phyloP scores from a whole-genome alignment of 2,888 invertebrate genomes.

The Chromoteleia sp. region DNA sequence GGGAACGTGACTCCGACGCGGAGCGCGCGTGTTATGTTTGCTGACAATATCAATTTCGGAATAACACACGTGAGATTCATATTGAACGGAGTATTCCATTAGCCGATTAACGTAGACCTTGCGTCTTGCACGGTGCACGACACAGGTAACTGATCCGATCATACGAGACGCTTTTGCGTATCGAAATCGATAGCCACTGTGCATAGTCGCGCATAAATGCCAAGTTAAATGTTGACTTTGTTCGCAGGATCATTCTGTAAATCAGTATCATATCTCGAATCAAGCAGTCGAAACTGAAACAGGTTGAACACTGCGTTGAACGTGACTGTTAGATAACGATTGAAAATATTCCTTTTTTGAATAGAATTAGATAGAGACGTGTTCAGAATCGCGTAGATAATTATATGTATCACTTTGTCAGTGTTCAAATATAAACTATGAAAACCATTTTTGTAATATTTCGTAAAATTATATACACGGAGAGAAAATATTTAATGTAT shows the following conservation, averaged over 20 bases:
- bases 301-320: not conserved
- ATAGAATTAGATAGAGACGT: too few relatives aligned
- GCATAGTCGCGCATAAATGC: constrained; percentile 44
- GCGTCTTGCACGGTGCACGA: constrained; percentile 21
- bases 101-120: constrained; percentile 65
- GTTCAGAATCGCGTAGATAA: too few relatives aligned
- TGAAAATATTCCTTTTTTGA: not conserved
- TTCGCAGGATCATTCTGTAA: constrained; percentile 32
- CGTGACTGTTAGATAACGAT: constrained; percentile 1
- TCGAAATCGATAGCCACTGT: constrained; percentile 43
- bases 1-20: constrained; percentile 71
- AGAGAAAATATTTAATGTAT: too few relatives aligned
- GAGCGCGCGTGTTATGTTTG: constrained; percentile 74
- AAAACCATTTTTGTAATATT: too few relatives aligned
- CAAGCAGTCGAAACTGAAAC: constrained; percentile 25
- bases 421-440: too few relatives aligned
- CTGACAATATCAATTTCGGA: constrained; percentile 81
- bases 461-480: too few relatives aligned
- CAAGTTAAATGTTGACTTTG: constrained; percentile 55
- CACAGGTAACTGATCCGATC: constrained; percentile 49
- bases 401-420: too few relatives aligned
- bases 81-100: constrained; percentile 76
- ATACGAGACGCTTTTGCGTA: constrained; percentile 42
- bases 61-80: constrained; percentile 77
- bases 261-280: constrained; percentile 17